These are phyloP conservation scores for Anoplolepis gracilipes DNA, from an alignment of 1,140 invertebrate species.

Conservation along the genomic window DNA sequence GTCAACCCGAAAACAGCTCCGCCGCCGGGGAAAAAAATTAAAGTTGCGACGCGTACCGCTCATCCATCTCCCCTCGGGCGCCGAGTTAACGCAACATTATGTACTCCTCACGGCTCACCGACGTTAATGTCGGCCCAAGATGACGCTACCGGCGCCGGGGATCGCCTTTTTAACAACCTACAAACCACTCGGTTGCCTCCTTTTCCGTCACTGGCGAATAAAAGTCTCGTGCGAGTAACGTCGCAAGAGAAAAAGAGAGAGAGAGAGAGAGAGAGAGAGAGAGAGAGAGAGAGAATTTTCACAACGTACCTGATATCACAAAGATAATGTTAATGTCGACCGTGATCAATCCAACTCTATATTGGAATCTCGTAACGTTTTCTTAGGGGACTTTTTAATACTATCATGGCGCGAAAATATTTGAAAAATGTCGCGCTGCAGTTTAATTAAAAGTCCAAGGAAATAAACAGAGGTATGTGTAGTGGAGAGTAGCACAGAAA, in stretches of 20 bases:
- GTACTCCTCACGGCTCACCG: slow-evolving; percentile 66
- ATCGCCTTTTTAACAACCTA: slow-evolving; percentile 69
- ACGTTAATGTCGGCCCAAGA: slow-evolving; percentile 63
- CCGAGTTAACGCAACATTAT: slow-evolving; percentile 76
- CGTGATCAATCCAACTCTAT: neutral
- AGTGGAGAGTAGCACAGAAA: too few relatives aligned
- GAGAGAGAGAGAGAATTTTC: neutral
- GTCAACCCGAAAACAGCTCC: slow-evolving; percentile 29
- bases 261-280: neutral
- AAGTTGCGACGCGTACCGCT: slow-evolving; percentile 76
- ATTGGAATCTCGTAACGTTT: neutral
- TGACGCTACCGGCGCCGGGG: slow-evolving; percentile 28
- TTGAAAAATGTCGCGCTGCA: neutral
- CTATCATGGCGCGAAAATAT: neutral
- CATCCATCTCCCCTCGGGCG: slow-evolving; percentile 73
- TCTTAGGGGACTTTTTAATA: neutral
- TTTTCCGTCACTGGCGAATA: slow-evolving; percentile 11
- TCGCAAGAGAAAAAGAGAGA: neutral
- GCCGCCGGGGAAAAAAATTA: slow-evolving; percentile 68
- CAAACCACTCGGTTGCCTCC: slow-evolving; percentile 35
- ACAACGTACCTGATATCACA: neutral
- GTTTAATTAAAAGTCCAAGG: neutral
- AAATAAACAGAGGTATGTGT: too few relatives aligned
- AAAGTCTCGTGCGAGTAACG: slow-evolving; percentile 3
- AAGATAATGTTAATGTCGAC: neutral